phyloP scores from a whole-genome alignment of 2,888 invertebrate genomes.

The Hedya salicella region DNA sequence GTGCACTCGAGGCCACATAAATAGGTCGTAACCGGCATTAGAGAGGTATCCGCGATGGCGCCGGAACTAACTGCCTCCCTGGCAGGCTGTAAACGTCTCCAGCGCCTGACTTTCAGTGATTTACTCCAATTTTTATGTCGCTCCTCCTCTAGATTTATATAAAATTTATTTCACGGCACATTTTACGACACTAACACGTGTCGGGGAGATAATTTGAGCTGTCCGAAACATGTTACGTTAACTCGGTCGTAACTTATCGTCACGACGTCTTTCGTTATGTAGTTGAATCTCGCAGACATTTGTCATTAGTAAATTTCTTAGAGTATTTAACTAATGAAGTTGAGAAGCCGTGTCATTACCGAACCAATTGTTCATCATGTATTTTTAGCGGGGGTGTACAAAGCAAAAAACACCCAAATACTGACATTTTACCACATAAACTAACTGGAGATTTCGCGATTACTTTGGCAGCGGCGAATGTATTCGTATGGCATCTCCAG shows the following conservation, averaged over 20 bases:
- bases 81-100: conserved; percentile 80
- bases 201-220: conserved; percentile 67
- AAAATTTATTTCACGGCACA: conserved; percentile 74
- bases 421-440: too few relatives aligned
- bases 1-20: conserved; percentile 52
- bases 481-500: too few relatives aligned
- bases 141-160: conserved; percentile 70
- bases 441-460: too few relatives aligned
- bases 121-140: conserved; percentile 83
- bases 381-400: too few relatives aligned
- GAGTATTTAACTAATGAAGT: neutral
- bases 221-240: conserved; percentile 56
- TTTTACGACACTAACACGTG: conserved; percentile 77
- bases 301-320: neutral
- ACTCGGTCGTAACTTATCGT: conserved; percentile 43
- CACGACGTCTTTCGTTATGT: conserved; percentile 1
- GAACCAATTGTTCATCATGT: too few relatives aligned
- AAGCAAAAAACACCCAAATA: too few relatives aligned
- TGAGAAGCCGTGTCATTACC: too few relatives aligned
- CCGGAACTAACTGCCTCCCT: conserved; percentile 78
- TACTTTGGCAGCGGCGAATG: too few relatives aligned
- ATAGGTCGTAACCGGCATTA: conserved; percentile 70
- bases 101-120: conserved; percentile 82
- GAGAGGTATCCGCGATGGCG: conserved; percentile 66
- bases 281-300: neutral